phyloP scores from a whole-genome alignment of 2,888 invertebrate species.

The Troglohyphantes excavatus region DNA sequence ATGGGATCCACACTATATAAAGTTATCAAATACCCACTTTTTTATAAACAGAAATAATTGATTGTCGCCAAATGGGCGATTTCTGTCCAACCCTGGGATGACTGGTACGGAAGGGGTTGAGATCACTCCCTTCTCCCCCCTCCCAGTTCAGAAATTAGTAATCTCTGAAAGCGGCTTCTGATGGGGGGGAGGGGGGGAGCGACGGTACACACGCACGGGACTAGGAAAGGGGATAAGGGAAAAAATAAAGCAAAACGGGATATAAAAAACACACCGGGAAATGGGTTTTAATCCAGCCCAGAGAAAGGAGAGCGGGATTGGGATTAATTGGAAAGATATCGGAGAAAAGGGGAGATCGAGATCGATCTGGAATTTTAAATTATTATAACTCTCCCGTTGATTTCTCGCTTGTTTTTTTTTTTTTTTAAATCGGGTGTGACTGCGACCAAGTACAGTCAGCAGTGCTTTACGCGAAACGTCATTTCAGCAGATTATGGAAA shows the following conservation, averaged over 20 bases:
- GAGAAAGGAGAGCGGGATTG: slow-evolving; percentile 50
- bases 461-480: too few species aligned
- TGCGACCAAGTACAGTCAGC: too few species aligned
- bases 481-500: too few species aligned
- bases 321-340: slow-evolving; percentile 76
- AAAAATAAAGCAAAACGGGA: slow-evolving; percentile 35
- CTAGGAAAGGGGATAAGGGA: not conserved
- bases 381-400: too few species aligned
- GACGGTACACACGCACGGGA: not conserved
- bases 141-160: slow-evolving; percentile 49
- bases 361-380: slow-evolving; percentile 11
- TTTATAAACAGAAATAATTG: too few species aligned
- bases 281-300: slow-evolving; percentile 45
- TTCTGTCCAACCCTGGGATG: too few species aligned
- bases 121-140: slow-evolving; percentile 3
- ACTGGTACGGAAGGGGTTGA: not conserved
- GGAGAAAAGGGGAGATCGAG: slow-evolving; percentile 55
- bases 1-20: too few species aligned
- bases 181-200: not conserved
- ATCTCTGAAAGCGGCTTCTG: slow-evolving; percentile 62
- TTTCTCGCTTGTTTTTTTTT: too few species aligned
- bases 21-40: too few species aligned
- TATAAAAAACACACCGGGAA: not conserved
- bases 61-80: too few species aligned
- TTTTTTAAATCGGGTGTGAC: too few species aligned